Evolutionary conservation across 1,140 invertebrate genomes (phyloP), one percentile per base, ranked within the genome.

Genomic region (Drosophila elegans): DNA sequence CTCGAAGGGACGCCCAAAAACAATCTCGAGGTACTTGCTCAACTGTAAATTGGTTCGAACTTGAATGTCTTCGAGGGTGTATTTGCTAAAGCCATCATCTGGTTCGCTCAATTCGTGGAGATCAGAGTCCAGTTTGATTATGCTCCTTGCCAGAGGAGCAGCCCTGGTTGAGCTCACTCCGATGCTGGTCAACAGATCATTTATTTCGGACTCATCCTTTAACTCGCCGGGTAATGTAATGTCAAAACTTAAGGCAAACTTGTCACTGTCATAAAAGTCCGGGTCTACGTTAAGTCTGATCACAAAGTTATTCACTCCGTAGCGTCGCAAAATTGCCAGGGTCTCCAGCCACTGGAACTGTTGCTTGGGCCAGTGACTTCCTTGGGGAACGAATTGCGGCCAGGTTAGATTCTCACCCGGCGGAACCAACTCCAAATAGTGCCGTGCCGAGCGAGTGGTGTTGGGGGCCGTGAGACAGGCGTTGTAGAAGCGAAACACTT

Each of bases 401-500:
- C 60, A 63, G 7, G 52, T 21, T 21, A 21, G 16, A 34, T 42
- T 13, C 12, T 11, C 27, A 56, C 16, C 51, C 7, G 60, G 51
- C 5, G 34, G 11, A 11, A 56, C 52, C 16, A 63, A 11, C 27
- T 63, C 38, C 29, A 63, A 27, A 3, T 57, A 63, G 39, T 63
- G 38, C 39, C n/a, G 42, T 0, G 34, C 25, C 9, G 52, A 13
- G 16, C 38, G 38, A 10, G 13, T 56, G 4, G 5, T 1, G 3
- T 25, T 16, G 4, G 60, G 16, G 3, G 60, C 52, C 16, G 13
- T 63, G 3, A 63, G 52, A 7, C 60, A 63, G 29, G 52, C 57
- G 12, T 63, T 21, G 29, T 57, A 63, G 27, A 32, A 63, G 11
- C 25, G 52, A 52, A 38, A 63, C 16, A 63, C 60, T 38, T 63